A percentile compares a stretch with the other conserved stretches of the same genome.
These are phyloP conservation scores for Potorous gilbertii DNA, from an alignment of 2,797 vertebrate genomes.

Conservation along the genomic window DNA sequence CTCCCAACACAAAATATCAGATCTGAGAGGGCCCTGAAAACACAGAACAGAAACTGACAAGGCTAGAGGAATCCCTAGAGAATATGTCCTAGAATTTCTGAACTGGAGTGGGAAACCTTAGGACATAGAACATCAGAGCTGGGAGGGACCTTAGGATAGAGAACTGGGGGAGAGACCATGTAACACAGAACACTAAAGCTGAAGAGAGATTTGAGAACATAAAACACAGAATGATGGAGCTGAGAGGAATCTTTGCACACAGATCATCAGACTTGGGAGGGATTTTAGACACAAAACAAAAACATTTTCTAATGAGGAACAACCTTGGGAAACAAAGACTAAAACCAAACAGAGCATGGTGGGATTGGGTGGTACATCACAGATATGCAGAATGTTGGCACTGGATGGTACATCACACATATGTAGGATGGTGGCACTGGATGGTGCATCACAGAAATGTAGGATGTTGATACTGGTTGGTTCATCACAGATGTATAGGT, in stretches of 20 bases:
- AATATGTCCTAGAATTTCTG: not conserved
- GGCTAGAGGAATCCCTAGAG: not conserved
- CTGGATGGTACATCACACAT: not conserved
- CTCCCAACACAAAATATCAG: not conserved
- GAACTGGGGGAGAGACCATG: not conserved
- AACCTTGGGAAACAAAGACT: not conserved
- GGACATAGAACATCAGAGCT: not conserved
- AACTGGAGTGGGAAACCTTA: not conserved
- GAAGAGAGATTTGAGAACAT: not conserved
- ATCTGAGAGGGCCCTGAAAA: not conserved
- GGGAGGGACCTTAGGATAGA: not conserved
- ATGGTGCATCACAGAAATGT: not conserved
- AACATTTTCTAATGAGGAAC: not conserved
- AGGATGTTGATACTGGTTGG: not conserved
- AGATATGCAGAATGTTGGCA: not conserved
- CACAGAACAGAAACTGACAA: not conserved
- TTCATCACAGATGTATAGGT: not conserved
- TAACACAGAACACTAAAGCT: not conserved
- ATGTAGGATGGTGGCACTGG: not conserved
- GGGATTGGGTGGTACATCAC: not conserved
- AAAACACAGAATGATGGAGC: not conserved
- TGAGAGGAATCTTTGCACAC: not conserved
- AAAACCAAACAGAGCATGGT: not conserved
- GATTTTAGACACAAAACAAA: not conserved
- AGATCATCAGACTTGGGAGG: not conserved